Conservation (phyloP, 2,888 invertebrate genomes). For the Leptogaster cylindrica region DNA sequence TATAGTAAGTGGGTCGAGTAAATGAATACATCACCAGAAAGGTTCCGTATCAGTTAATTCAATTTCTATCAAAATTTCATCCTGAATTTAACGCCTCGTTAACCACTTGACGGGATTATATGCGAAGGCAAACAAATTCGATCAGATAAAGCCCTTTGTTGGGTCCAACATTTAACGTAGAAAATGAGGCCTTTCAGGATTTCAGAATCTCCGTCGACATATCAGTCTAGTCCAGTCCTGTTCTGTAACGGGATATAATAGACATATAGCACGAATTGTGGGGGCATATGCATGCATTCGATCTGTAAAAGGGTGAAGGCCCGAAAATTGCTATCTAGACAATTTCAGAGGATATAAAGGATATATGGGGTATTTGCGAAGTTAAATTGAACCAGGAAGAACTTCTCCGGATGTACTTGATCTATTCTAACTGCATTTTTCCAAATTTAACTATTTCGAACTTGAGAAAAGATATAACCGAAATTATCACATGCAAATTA, state of each 20-base stretch:
- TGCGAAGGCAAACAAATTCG: conserved; percentile 46
- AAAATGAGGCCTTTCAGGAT: conserved; percentile 31
- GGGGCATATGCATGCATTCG: background rate
- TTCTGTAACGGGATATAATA: background rate
- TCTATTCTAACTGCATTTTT: no score
- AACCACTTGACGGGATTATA: conserved; percentile 47
- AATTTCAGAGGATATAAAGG: conserved; percentile 3
- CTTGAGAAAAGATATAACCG: no score
- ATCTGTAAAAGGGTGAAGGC: conserved; percentile 15
- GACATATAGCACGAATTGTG: background rate
- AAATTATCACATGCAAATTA: no score
- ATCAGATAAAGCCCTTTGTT: conserved; percentile 46
- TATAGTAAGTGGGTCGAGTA: conserved; percentile 5
- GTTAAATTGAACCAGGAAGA: conserved; percentile 16
- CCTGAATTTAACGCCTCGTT: conserved; percentile 46
- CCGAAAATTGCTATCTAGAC: conserved; percentile 21
- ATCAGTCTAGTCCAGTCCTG: conserved; percentile 25
- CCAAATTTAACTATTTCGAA: no score
- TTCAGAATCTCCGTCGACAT: conserved; percentile 29
- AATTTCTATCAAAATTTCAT: conserved; percentile 40
- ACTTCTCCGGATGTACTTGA: no score
- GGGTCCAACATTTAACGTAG: conserved; percentile 36
- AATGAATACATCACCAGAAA: conserved; percentile 30
- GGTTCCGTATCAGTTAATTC: conserved; percentile 40
- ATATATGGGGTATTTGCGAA: background rate